These are phyloP conservation scores for Drosophila falleni DNA, from an alignment of 2,888 invertebrate genomes.

Conservation along the genomic window DNA sequence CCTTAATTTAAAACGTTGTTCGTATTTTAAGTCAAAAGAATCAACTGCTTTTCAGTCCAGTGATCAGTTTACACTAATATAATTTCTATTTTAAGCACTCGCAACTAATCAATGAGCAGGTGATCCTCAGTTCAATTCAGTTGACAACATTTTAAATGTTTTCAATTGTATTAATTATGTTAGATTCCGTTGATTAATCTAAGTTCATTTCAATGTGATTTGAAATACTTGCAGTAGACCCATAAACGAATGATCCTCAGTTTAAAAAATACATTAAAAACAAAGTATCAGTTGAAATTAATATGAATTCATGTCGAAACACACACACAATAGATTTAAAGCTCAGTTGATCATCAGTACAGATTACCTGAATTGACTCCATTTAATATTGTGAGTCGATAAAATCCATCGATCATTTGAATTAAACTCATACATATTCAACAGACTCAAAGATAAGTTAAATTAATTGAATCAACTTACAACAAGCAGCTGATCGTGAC, in stretches of 20 bases:
- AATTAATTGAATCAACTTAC: background rate
- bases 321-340: no score
- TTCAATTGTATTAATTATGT: background rate
- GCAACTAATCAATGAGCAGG: background rate
- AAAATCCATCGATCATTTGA: background rate
- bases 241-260: background rate
- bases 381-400: background rate
- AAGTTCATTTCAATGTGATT: background rate
- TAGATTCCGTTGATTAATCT: background rate
- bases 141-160: background rate
- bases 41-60: background rate
- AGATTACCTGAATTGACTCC: background rate
- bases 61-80: background rate
- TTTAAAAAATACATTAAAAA: background rate
- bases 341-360: background rate
- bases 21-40: background rate
- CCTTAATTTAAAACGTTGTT: background rate
- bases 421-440: background rate
- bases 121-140: background rate
- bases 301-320: background rate
- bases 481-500: slow-evolving; percentile 9
- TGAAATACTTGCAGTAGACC: background rate
- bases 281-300: background rate
- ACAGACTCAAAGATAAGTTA: background rate
- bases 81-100: background rate